phyloP scores from a whole-genome alignment of 2,797 vertebrate species.

The Discoglossus pictus region DNA sequence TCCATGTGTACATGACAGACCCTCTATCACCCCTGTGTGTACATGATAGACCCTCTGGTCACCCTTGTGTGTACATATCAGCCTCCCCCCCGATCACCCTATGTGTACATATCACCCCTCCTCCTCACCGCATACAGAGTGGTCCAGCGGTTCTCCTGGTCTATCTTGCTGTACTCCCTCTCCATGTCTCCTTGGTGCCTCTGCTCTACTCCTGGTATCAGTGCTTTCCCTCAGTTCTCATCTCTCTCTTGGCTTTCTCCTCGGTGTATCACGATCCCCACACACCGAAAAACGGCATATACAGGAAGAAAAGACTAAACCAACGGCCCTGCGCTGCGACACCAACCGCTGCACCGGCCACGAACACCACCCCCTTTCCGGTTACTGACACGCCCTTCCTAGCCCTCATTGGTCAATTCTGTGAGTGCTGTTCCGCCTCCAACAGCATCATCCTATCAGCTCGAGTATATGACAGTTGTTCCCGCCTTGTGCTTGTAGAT shows the following conservation, averaged over 20 bases:
- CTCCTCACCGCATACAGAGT: conserved; percentile 36
- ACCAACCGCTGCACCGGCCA: conserved; percentile 26
- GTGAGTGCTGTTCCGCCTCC: not conserved
- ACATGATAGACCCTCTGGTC: no score
- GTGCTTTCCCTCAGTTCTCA: not conserved
- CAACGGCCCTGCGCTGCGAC: conserved; percentile 27
- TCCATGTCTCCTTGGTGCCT: conserved; percentile 58
- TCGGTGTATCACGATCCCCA: conserved; percentile 30
- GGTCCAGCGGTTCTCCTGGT: conserved; percentile 37
- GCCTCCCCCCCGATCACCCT: no score
- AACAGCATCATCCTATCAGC: not conserved
- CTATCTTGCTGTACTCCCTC: conserved; percentile 25
- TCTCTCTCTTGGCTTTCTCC: no score
- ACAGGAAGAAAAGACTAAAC: conserved; percentile 33
- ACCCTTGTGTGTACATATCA: no score
- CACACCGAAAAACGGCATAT: not conserved
- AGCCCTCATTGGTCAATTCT: conserved; percentile 1
- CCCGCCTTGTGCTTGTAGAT: not conserved
- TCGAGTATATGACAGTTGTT: no score
- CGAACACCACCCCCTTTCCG: conserved; percentile 30
- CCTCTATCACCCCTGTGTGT: no score
- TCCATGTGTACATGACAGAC: no score
- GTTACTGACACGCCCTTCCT: conserved; percentile 15
- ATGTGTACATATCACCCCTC: not conserved
- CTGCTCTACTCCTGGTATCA: conserved; percentile 46